Percentiles rank a stretch among this genome's conserved stretches.
Evolutionary conservation across 92 coral and sea anemone genomes (phyloP).

Genomic region (Hydrozoanthus gracilis): DNA sequence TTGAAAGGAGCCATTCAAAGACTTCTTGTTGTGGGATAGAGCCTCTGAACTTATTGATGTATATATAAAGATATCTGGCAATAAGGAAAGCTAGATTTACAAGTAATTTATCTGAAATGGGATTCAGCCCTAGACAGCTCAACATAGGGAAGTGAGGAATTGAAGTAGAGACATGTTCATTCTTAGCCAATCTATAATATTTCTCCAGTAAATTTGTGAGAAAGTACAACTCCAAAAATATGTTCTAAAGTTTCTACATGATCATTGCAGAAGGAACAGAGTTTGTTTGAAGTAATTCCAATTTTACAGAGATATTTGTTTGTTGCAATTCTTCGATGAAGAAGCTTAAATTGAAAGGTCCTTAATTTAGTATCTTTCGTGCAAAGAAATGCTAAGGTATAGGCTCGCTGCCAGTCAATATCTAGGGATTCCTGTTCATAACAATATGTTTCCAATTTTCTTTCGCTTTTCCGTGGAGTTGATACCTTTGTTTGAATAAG

Average conservation of each 20-base stretch:
- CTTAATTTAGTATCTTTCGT: constrained; percentile 43
- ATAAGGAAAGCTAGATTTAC: background rate
- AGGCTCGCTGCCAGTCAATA: constrained; percentile 28
- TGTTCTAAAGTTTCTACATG: background rate
- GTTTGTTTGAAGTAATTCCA: background rate
- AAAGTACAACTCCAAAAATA: background rate
- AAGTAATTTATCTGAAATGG: background rate
- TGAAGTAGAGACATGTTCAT: background rate
- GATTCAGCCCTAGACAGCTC: background rate
- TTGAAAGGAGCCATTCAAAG: background rate
- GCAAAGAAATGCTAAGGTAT: constrained; percentile 22
- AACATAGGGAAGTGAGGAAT: background rate
- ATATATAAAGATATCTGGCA: no score
- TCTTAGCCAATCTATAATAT: background rate
- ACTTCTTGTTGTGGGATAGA: background rate
- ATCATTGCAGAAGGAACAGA: background rate
- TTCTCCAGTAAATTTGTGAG: constrained; percentile 5
- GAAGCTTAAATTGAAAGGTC: constrained; percentile 27
- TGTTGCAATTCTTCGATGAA: constrained; percentile 11
- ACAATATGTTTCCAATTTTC: constrained; percentile 4
- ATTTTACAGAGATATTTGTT: constrained; percentile 23
- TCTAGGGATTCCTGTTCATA: background rate
- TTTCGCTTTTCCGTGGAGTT: constrained; percentile 17
- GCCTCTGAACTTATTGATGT: background rate
- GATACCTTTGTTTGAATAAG: constrained; percentile 1